A percentile compares a stretch with the other conserved stretches of the same genome.
phyloP scores from a whole-genome alignment of 2,113 vertebrate species.

The Calidris pygmaea region DNA sequence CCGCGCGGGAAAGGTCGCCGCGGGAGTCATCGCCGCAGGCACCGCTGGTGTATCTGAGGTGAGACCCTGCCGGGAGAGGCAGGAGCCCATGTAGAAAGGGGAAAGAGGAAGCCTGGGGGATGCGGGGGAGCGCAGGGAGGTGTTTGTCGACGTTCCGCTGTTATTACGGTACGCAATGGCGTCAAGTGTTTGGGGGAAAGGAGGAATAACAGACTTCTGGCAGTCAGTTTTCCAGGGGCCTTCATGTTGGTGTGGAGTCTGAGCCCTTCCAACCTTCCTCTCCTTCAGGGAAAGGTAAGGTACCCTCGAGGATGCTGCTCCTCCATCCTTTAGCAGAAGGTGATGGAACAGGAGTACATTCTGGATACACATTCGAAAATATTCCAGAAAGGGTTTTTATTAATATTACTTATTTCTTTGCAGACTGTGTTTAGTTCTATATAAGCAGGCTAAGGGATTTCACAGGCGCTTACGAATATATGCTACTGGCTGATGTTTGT shows the following conservation, averaged over 20 bases:
- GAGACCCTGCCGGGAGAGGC: accelerated
- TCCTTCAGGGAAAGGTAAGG: not conserved
- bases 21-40: not conserved
- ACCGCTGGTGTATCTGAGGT: not conserved
- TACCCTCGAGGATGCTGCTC: not conserved
- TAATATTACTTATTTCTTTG: not conserved
- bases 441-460: not conserved
- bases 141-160: accelerated
- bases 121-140: accelerated
- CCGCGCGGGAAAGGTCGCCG: accelerated
- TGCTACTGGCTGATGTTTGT: not conserved
- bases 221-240: not conserved
- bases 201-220: not conserved
- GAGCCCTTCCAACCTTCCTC: not conserved
- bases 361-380: not conserved
- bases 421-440: not conserved
- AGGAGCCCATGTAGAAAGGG: not conserved
- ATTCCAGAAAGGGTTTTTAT: not conserved
- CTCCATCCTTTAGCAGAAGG: not conserved
- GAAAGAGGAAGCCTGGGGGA: not conserved
- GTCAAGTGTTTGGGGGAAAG: not conserved
- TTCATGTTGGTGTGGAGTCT: accelerated
- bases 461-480: not conserved
- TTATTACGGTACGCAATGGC: not conserved
- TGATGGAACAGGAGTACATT: not conserved